Conservation (phyloP, 1,140 invertebrate genomes). For the Neotoxoptera formosana region DNA sequence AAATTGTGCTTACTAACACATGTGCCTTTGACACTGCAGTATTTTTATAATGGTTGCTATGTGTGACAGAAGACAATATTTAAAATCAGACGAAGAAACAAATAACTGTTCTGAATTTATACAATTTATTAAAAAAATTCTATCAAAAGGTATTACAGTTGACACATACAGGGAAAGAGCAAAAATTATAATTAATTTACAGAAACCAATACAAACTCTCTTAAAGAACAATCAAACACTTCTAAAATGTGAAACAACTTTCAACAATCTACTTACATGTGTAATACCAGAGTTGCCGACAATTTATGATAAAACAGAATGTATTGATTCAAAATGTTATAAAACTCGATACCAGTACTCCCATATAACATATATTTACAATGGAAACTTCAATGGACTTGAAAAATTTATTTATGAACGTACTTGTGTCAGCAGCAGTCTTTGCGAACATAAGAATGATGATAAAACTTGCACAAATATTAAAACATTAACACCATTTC, state of each 20-base stretch:
- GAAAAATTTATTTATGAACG: background rate
- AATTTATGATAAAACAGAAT: background rate
- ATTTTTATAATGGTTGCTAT: background rate
- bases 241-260: background rate
- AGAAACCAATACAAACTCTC: background rate
- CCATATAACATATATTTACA: background rate
- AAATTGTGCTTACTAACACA: background rate
- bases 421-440: background rate
- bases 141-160: background rate
- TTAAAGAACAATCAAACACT: background rate
- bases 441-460: background rate
- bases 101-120: background rate
- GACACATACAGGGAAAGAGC: background rate
- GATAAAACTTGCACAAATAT: background rate
- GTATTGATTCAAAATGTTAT: background rate
- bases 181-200: background rate
- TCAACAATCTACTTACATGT: background rate
- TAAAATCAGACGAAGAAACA: background rate
- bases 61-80: background rate
- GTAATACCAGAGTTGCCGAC: background rate
- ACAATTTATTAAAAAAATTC: background rate
- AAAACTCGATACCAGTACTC: background rate
- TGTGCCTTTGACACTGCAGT: background rate
- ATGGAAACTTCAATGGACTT: background rate
- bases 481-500: background rate